Conservation (phyloP, 2,113 vertebrate genomes). For the Indicator maculatus region DNA sequence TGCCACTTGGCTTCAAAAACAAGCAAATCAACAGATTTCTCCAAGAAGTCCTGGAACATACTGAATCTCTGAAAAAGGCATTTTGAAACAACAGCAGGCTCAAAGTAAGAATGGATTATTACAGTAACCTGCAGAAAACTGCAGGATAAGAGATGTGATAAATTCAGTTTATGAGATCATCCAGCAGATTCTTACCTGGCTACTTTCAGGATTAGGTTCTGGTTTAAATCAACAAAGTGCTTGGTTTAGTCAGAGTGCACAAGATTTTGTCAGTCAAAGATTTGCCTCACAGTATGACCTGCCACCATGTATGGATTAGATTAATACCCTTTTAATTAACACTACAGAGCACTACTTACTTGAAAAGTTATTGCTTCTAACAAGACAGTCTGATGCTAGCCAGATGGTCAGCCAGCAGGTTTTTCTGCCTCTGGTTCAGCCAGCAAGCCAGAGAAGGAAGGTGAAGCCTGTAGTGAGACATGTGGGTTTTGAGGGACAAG, state of each 20-base stretch:
- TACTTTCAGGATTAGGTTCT: background rate
- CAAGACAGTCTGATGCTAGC: background rate
- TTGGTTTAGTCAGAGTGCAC: background rate
- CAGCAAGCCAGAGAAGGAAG: background rate
- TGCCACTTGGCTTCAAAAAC: background rate
- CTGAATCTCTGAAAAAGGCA: background rate
- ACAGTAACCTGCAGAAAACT: background rate
- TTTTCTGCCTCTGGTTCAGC: background rate
- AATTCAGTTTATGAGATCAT: background rate
- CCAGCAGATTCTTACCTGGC: background rate
- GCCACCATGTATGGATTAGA: background rate
- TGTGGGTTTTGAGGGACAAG: background rate
- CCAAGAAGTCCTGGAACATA: background rate
- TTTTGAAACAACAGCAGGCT: background rate
- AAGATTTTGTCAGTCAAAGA: background rate
- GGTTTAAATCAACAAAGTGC: background rate
- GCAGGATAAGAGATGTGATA: background rate
- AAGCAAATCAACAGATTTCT: background rate
- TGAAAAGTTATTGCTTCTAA: background rate
- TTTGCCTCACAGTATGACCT: background rate
- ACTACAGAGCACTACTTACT: background rate
- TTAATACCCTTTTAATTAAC: background rate
- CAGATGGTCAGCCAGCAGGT: background rate
- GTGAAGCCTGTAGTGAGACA: accelerated
- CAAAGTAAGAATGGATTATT: accelerated